Evolutionary conservation across 2,113 vertebrate genomes (phyloP).

Genomic region (Arothron firmamentum): DNA sequence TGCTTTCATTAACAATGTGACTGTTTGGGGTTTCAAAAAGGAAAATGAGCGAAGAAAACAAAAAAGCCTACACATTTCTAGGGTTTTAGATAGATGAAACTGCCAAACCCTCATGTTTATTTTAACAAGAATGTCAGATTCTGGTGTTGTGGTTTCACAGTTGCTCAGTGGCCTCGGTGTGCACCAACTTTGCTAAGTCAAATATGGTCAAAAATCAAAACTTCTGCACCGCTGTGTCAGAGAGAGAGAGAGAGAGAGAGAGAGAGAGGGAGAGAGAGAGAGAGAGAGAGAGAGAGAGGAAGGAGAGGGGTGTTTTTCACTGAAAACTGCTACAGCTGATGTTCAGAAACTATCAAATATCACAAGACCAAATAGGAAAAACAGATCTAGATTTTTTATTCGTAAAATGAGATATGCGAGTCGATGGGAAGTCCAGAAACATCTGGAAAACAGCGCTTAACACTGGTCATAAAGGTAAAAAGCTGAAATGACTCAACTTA

Average conservation of each 20-base stretch:
- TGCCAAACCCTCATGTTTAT: conserved; percentile 38
- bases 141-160: conserved; percentile 51
- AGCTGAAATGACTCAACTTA: too few relatives aligned
- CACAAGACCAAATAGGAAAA: background rate
- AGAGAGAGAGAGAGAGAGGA: background rate
- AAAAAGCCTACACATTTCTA: conserved; percentile 9
- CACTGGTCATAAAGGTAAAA: too few relatives aligned
- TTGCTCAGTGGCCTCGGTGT: conserved; percentile 43
- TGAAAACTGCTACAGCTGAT: too few relatives aligned
- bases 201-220: conserved; percentile 47
- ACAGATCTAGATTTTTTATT: too few relatives aligned
- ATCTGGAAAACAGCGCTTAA: too few relatives aligned
- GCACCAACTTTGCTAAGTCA: conserved; percentile 23
- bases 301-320: background rate
- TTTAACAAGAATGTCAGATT: conserved; percentile 42
- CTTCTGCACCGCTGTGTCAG: background rate
- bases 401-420: too few relatives aligned
- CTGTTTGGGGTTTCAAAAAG: conserved; percentile 31
- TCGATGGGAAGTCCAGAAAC: too few relatives aligned
- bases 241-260: background rate
- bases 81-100: conserved; percentile 31
- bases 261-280: background rate
- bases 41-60: conserved; percentile 36
- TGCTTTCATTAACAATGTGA: conserved; percentile 8
- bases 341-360: background rate